phyloP scores from a whole-genome alignment of 2,113 vertebrate species.

The Prinia subflava region DNA sequence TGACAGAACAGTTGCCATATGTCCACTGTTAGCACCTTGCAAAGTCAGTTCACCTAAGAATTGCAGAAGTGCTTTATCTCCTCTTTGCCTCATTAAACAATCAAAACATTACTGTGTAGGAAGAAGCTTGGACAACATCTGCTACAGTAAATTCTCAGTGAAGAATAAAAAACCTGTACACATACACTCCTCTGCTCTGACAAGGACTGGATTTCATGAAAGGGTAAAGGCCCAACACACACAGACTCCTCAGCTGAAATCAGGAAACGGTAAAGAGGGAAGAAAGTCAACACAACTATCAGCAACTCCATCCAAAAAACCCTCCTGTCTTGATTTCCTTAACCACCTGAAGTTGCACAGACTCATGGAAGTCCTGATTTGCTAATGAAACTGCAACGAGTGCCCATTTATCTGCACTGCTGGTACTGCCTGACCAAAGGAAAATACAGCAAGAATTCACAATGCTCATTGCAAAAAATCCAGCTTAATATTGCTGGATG shows the following conservation, averaged over 20 bases:
- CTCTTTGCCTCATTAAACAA: conserved; percentile 62
- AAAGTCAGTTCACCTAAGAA: conserved; percentile 51
- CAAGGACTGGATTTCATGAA: neutral
- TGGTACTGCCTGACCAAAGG: neutral
- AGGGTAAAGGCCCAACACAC: neutral
- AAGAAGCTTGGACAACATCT: conserved; percentile 47
- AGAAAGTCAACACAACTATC: neutral
- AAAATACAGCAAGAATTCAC: neutral
- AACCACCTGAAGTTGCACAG: neutral
- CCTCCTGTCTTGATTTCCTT: neutral
- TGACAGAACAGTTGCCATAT: conserved; percentile 43
- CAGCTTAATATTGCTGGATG: neutral
- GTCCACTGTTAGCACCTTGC: conserved; percentile 44
- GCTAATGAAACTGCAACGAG: neutral
- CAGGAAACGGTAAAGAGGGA: neutral
- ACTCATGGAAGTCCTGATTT: neutral
- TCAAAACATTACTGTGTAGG: conserved; percentile 37
- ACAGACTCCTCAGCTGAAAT: neutral
- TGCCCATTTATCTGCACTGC: neutral
- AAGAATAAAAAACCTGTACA: neutral
- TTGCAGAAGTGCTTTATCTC: conserved; percentile 60
- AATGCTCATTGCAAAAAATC: neutral
- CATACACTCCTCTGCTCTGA: neutral
- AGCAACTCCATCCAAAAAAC: neutral
- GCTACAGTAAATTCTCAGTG: neutral